These are phyloP conservation scores for Brachyrhaphis roseni DNA, from an alignment of 2,797 vertebrate genomes.

Conservation along the genomic window DNA sequence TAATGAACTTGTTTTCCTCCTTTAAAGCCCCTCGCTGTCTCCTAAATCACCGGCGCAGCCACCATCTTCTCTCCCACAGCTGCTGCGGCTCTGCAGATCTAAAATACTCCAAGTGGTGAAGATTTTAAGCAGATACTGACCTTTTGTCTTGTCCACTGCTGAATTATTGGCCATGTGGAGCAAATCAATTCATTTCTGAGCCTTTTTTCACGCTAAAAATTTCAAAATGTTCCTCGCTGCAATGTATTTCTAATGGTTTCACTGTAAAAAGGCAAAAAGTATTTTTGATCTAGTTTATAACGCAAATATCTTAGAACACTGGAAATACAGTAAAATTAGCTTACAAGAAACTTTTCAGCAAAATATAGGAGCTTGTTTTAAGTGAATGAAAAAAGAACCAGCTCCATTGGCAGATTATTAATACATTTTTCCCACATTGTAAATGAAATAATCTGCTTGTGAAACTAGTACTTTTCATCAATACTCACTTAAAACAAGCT, in stretches of 20 bases:
- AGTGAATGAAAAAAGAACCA: too few relatives aligned
- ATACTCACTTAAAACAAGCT: too few relatives aligned
- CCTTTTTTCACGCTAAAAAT: background rate
- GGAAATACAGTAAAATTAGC: too few relatives aligned
- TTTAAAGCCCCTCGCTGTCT: conserved; percentile 76
- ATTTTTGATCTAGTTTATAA: too few relatives aligned
- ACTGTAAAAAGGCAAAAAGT: too few relatives aligned
- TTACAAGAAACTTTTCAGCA: too few relatives aligned
- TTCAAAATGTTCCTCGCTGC: background rate
- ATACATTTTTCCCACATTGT: too few relatives aligned
- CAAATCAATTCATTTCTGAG: conserved; percentile 29
- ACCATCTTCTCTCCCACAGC: conserved; percentile 68
- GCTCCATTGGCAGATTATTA: too few relatives aligned
- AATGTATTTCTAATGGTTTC: background rate
- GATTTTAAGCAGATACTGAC: conserved; percentile 62
- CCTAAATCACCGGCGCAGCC: conserved; percentile 78
- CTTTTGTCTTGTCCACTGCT: conserved; percentile 22
- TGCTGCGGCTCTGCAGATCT: conserved; percentile 68
- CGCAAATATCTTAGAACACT: too few relatives aligned
- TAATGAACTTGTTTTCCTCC: conserved; percentile 85
- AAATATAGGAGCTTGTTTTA: too few relatives aligned
- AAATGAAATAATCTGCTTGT: too few relatives aligned
- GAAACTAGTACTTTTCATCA: too few relatives aligned
- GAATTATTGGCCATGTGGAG: conserved; percentile 38
- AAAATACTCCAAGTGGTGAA: conserved; percentile 46